Percentiles rank a stretch among this genome's conserved stretches.
Evolutionary conservation across 2,888 invertebrate genomes (phyloP).

Genomic region (Callinectes sapidus): DNA sequence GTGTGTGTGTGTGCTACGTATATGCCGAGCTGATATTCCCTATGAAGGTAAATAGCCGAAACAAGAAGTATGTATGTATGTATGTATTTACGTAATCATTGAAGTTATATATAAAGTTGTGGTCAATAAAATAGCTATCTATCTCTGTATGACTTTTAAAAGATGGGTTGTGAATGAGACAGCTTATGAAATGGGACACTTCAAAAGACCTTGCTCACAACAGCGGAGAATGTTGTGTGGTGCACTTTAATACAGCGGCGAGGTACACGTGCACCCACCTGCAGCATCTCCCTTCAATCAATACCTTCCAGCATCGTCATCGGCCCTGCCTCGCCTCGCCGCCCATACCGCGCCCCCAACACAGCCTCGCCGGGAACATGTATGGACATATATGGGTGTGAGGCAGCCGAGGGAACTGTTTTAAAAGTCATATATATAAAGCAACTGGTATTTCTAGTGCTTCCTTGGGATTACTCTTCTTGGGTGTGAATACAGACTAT

Average conservation of each 20-base stretch:
- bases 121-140: too few species aligned
- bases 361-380: neutral
- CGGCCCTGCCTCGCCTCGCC: slow-evolving; percentile 2
- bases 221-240: neutral
- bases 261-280: slow-evolving; percentile 14
- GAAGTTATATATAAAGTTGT: too few species aligned
- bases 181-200: too few species aligned
- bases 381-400: neutral
- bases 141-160: too few species aligned
- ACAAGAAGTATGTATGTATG: too few species aligned
- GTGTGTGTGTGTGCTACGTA: neutral
- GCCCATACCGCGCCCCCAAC: neutral
- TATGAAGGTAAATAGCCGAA: too few species aligned
- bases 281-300: slow-evolving; percentile 21
- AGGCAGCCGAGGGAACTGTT: neutral
- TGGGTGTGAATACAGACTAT: neutral
- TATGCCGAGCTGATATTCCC: too few species aligned
- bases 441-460: neutral
- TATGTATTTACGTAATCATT: too few species aligned
- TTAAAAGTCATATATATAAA: neutral
- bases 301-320: neutral
- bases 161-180: too few species aligned
- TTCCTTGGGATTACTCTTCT: neutral
- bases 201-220: too few species aligned
- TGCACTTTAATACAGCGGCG: neutral